A percentile compares a stretch with the other conserved stretches of the same genome.
Evolutionary conservation across 2,797 vertebrate genomes (phyloP).

Genomic region (Todus mexicanus): DNA sequence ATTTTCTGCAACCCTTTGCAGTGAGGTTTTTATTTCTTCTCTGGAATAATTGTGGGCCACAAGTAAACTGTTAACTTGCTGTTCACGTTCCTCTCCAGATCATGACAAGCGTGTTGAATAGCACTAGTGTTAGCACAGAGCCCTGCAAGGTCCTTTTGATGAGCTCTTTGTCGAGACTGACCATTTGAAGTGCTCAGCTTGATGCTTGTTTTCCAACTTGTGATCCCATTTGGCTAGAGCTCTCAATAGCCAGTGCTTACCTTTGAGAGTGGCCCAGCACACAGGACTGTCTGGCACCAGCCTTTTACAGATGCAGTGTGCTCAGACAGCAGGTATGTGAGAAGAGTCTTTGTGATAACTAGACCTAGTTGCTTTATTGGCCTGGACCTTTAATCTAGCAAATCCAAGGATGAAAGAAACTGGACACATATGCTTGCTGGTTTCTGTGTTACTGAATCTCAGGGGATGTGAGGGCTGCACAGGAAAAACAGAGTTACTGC

Average conservation of each 20-base stretch:
- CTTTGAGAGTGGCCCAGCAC: neutral
- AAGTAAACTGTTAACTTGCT: neutral
- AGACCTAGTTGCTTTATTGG: neutral
- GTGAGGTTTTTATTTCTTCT: neutral
- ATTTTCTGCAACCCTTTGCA: neutral
- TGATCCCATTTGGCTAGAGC: neutral
- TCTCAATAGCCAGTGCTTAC: neutral
- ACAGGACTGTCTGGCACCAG: neutral
- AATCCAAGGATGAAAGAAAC: neutral
- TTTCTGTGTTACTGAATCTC: neutral
- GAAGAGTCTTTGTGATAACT: neutral
- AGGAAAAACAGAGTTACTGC: neutral
- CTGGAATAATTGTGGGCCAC: neutral
- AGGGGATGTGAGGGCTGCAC: neutral
- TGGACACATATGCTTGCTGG: neutral
- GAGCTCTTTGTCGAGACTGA: conserved; percentile 39
- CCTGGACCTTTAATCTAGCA: neutral
- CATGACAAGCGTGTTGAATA: neutral
- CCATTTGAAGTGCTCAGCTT: neutral
- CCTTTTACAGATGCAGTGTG: neutral
- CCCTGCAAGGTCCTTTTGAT: neutral
- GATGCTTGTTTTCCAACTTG: neutral
- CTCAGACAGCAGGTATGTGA: conserved; percentile 1
- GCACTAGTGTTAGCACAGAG: neutral
- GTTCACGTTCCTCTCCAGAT: neutral